Base-by-base conservation (phyloP, 2,888 invertebrate species). In the Melieria crassipennis region DNA sequence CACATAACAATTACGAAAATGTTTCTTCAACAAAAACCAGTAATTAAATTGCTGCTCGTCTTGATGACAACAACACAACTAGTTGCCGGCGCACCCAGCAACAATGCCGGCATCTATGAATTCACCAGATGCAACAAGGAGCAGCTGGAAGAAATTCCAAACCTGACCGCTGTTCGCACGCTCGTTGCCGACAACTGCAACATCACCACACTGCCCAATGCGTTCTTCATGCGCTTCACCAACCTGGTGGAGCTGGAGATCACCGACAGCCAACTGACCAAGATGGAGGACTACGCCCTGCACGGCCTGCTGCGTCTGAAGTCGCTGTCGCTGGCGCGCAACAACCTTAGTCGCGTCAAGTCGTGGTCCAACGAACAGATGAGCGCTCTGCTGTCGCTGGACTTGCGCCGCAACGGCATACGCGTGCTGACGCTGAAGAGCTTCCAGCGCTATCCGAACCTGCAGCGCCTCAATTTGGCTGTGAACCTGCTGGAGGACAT, bases 361-460 rank as follows among this genome's bases (percentile, higher is more conserved):
- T 79, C 84, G 4, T 87, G 86, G 86, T 80, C 84, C 5, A 76
- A 78, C 57, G 77, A 80, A 10, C 82, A 83, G n/a, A 72, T 87
- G 60, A 74, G 72, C 3, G 79, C 80, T 0, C 76, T 87, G 2
- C 72, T 72, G 7, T 72, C 78, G 3, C 72, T 87, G 10, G 86
- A 87, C 75, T 61, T 86, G 13, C 82, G 85, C 7, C 79, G 83
- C 4, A 87, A 87, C 72, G 62, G 68, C 0, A 80, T 87, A 9
- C 71, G 52, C 4, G 60, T 69, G 0, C 66, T 87, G 4, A 71
- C 76, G 4, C 60, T 75, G 0, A 77, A 78, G 1, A 79, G 80
- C 7, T 85, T 87, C 30, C 66, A 64, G 0, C 78, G 76, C 0
- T 87, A 81, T 78, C 84, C 86, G 1, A 85, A 85, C 70, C 76